Evolutionary conservation across 2,113 vertebrate species (phyloP).

Genomic region (Ciconia maguari): DNA sequence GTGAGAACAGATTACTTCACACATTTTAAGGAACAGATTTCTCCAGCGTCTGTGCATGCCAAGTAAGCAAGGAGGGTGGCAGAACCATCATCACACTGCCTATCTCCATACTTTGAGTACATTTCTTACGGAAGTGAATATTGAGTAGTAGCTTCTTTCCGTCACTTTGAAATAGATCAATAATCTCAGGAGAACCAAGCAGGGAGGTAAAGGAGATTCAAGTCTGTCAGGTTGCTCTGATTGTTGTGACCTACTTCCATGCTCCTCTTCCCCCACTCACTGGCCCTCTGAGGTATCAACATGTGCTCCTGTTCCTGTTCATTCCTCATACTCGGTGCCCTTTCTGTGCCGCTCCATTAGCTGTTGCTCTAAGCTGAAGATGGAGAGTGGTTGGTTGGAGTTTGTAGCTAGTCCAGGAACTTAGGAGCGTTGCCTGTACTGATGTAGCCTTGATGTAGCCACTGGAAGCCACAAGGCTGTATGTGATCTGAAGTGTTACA

Average conservation of each 20-base stretch:
- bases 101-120: background rate
- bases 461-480: background rate
- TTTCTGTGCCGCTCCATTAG: background rate
- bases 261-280: background rate
- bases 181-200: background rate
- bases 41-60: background rate
- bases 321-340: background rate
- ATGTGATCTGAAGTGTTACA: background rate
- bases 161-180: background rate
- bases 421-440: background rate
- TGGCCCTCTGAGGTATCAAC: background rate
- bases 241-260: background rate
- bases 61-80: background rate
- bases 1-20: background rate
- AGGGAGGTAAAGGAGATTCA: background rate
- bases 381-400: background rate
- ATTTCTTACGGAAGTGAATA: background rate
- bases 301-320: background rate
- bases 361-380: background rate
- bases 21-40: constrained; percentile 3
- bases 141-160: background rate
- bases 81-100: background rate
- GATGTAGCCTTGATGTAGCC: background rate
- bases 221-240: background rate
- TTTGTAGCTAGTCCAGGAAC: background rate